Evolutionary conservation across 2,113 vertebrate species (phyloP), one percentile per base, ranked within the genome.

Genomic region (Herpailurus yagouaroundi): DNA sequence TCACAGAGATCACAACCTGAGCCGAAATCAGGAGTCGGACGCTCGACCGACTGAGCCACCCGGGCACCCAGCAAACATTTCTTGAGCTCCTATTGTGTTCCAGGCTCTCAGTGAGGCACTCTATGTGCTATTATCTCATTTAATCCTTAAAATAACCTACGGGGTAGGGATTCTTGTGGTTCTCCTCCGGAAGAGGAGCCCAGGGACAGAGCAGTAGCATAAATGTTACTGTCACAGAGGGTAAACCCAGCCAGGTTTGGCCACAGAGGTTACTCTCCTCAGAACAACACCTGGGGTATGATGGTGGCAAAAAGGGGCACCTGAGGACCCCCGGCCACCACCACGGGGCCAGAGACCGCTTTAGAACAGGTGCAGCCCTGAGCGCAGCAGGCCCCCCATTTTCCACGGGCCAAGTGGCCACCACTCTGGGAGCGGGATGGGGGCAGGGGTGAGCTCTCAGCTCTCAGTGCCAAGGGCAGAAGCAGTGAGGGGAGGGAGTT

Each of bases 381-480:
- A 48, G 29, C 25, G 19, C n/a, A 13, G 3, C 15, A 15, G 45
- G 38, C 5, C 2, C 11, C 38, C 16, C 11, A 0, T 48, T 86
- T 45, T 19, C 45, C 19, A 9, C 66, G 0, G 4, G 25, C 31
- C 21, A 21, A 12, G 38, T 5, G 4, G 33, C 38, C 1, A 5
- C 31, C 10, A 63, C 76, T 50, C 52, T 38, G 19, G 38, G 84
- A 13, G 38, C 3, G 0, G 92, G 45, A 18, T 1, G 5, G 4
- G 4, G 64, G 33, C 31, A 7, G 48, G 15, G 36, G 33, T 57
- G 50, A 21, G 23, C 68, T 23, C 60, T 1, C 55, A 25, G 36
- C 38, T 36, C 23, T 63, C 94, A 3, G 5, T 3, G 45, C 27
- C 11, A 5, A 6, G 74, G 31, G 69, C 55, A 6, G 71, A 23